These are phyloP conservation scores for Endotricha flammealis DNA, from an alignment of 2,888 invertebrate species.

Conservation along the genomic window DNA sequence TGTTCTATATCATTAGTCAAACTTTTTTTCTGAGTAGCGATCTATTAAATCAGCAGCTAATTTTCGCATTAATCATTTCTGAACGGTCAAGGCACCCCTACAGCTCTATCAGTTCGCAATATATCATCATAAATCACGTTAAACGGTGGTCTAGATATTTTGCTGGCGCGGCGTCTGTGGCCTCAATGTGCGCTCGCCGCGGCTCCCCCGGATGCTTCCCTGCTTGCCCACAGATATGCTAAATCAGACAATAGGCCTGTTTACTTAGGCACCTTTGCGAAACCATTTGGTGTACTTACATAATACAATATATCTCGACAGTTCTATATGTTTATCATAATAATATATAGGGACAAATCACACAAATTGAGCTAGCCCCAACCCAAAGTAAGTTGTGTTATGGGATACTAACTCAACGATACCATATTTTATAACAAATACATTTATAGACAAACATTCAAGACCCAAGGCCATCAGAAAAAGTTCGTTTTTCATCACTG, in stretches of 20 bases:
- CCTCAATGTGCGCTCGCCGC: conserved; percentile 34
- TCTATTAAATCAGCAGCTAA: conserved; percentile 15
- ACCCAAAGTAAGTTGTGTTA: too few species aligned
- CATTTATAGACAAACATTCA: too few species aligned
- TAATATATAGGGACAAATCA: too few species aligned
- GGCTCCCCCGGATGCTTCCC: conserved; percentile 25
- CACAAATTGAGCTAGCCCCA: too few species aligned
- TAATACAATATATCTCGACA: too few species aligned
- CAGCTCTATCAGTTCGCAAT: conserved; percentile 44
- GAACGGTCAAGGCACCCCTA: conserved; percentile 27
- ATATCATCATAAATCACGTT: conserved; percentile 63
- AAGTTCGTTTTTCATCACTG: too few species aligned
- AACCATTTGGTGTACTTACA: conserved; percentile 28
- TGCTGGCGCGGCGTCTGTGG: conserved; percentile 32
- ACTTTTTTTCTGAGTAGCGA: too few species aligned
- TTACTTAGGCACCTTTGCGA: conserved; percentile 31
- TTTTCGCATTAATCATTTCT: conserved; percentile 34
- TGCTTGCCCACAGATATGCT: conserved; percentile 34
- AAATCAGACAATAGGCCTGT: conserved; percentile 37
- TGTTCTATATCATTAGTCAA: too few species aligned
- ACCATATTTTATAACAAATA: too few species aligned
- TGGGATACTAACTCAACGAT: too few species aligned
- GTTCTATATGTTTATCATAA: too few species aligned
- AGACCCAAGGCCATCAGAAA: too few species aligned
- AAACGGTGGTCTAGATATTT: conserved; percentile 40